Percentiles rank a stretch among this genome's conserved stretches.
These are phyloP conservation scores for Drosophila bocki DNA, from an alignment of 1,140 invertebrate species.

Conservation along the genomic window DNA sequence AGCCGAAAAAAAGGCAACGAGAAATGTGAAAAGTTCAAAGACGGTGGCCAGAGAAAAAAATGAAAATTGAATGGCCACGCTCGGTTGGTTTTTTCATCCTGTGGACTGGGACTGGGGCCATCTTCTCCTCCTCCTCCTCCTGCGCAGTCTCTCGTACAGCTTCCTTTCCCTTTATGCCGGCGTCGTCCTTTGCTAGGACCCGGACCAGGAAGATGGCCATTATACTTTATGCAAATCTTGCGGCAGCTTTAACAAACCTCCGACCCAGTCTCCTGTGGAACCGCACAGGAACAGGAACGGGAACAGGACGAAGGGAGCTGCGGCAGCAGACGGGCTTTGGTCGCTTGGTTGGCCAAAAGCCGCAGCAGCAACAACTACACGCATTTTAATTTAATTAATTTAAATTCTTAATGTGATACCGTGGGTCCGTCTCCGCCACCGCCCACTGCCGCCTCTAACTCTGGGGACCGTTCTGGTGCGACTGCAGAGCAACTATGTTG, in stretches of 20 bases:
- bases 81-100: constrained; percentile 52
- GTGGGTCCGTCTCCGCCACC: constrained; percentile 4
- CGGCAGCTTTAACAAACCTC: constrained; percentile 77
- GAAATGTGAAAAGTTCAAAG: constrained; percentile 81
- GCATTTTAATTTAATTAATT: constrained; percentile 83
- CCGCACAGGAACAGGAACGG: constrained; percentile 41
- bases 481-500: constrained; percentile 28
- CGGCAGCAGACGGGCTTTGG: constrained; percentile 25
- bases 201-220: constrained; percentile 72
- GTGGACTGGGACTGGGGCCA: not conserved
- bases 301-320: constrained; percentile 3
- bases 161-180: not conserved
- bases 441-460: constrained; percentile 46
- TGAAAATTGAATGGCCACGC: constrained; percentile 78
- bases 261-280: constrained; percentile 16
- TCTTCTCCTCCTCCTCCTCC: too few relatives aligned
- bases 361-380: constrained; percentile 49
- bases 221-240: constrained; percentile 83
- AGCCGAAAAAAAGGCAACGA: constrained; percentile 62
- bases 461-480: constrained; percentile 28
- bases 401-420: constrained; percentile 82
- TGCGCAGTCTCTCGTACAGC: not conserved
- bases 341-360: constrained; percentile 36
- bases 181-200: constrained; percentile 21
- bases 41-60: constrained; percentile 68